A percentile compares a stretch with the other conserved stretches of the same genome.
phyloP scores from a whole-genome alignment of 2,888 invertebrate species.

The Pediacus dermestoides region DNA sequence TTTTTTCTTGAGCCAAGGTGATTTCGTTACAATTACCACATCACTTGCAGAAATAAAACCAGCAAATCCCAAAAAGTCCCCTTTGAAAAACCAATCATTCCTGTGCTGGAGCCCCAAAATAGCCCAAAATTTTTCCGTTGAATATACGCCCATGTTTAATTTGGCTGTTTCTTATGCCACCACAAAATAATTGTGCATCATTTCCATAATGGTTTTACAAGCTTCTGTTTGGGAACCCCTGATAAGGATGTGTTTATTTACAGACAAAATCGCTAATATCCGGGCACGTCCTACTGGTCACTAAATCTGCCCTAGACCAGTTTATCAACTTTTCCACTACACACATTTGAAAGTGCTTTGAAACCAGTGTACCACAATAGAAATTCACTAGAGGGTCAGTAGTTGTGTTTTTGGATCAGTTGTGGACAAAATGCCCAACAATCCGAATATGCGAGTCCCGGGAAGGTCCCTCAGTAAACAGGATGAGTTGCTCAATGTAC shows the following conservation, averaged over 20 bases:
- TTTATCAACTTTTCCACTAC: constrained; percentile 17
- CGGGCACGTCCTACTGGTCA: constrained; percentile 46
- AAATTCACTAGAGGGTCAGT: too few species aligned
- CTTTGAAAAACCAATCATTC: too few species aligned
- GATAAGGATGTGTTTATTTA: constrained; percentile 52
- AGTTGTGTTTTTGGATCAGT: not conserved
- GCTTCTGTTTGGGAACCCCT: constrained; percentile 37
- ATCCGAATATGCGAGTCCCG: constrained; percentile 20
- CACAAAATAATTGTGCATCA: too few species aligned
- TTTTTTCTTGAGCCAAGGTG: constrained; percentile 13
- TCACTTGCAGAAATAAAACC: constrained; percentile 9
- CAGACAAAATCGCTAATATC: constrained; percentile 53
- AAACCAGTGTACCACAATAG: too few species aligned
- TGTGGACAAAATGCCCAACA: constrained; percentile 22
- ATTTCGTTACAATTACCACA: constrained; percentile 13
- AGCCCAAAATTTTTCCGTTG: too few species aligned
- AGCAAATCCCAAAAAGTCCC: too few species aligned
- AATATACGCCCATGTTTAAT: too few species aligned
- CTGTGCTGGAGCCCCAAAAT: too few species aligned
- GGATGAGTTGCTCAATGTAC: constrained; percentile 44
- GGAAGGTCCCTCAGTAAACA: constrained; percentile 42
- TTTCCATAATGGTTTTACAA: too few species aligned
- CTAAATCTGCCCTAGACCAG: constrained; percentile 30
- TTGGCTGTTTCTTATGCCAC: too few species aligned
- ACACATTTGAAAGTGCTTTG: too few species aligned